Percentiles rank a stretch among this genome's conserved stretches.
These are phyloP conservation scores for Drosophila anceps DNA, from an alignment of 2,888 invertebrate genomes.

Conservation along the genomic window DNA sequence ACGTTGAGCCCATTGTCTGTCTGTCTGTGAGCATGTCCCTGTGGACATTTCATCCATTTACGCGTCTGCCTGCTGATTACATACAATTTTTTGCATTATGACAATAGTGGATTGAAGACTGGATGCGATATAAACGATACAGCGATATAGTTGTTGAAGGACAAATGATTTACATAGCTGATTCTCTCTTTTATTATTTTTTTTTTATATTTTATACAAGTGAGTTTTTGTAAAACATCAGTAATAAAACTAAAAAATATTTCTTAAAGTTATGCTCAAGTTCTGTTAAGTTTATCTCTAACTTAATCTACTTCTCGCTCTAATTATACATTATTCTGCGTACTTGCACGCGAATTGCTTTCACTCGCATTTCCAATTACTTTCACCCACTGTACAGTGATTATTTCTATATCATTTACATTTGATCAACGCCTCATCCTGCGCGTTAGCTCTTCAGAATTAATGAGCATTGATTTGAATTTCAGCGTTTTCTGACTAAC, in stretches of 20 bases:
- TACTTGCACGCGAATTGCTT: neutral
- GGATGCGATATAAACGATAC: neutral
- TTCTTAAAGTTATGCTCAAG: no score
- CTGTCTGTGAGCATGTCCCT: conserved; percentile 24
- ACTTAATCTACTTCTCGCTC: neutral
- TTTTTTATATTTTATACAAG: neutral
- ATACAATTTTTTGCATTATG: conserved; percentile 28
- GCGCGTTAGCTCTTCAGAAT: conserved; percentile 17
- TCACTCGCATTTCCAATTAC: neutral
- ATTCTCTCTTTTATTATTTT: neutral
- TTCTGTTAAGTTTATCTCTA: neutral
- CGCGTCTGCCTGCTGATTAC: conserved; percentile 47
- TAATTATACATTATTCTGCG: no score
- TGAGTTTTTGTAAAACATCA: neutral
- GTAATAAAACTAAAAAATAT: no score
- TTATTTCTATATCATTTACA: neutral
- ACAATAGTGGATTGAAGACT: conserved; percentile 31
- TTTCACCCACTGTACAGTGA: conserved; percentile 6
- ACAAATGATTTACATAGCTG: neutral
- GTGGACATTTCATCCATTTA: conserved; percentile 47
- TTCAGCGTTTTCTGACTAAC: conserved; percentile 5
- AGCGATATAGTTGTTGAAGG: neutral
- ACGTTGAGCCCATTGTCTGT: conserved; percentile 53
- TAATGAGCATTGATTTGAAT: conserved; percentile 54
- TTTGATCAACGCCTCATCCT: conserved; percentile 1